Percentiles rank a stretch among this genome's conserved stretches.
Conservation (phyloP, 2,113 vertebrate species). For the Mobula birostris region DNA sequence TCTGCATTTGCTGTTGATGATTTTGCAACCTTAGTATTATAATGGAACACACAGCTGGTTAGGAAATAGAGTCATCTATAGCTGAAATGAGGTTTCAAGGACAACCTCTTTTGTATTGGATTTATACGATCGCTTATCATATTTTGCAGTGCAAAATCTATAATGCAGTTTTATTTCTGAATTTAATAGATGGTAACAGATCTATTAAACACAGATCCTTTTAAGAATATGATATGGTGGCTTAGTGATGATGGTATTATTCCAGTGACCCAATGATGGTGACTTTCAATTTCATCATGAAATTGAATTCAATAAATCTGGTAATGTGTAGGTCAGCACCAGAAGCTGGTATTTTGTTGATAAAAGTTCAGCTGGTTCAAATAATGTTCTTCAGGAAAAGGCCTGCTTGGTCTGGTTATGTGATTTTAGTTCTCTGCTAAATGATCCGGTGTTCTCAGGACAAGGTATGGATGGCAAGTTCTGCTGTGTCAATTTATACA, state of each 20-base stretch:
- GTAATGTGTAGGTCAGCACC: background rate
- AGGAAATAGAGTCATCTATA: background rate
- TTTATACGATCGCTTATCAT: background rate
- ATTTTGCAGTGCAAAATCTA: background rate
- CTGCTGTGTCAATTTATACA: background rate
- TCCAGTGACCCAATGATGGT: background rate
- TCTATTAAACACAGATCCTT: background rate
- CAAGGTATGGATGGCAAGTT: background rate
- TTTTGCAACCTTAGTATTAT: background rate
- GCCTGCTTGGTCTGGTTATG: background rate
- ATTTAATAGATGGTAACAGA: background rate
- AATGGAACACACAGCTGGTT: background rate
- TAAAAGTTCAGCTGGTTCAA: background rate
- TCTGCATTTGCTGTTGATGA: background rate
- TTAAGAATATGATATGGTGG: background rate
- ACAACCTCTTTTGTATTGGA: background rate
- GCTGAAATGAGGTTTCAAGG: background rate
- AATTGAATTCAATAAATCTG: conserved; percentile 6
- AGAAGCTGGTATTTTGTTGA: background rate
- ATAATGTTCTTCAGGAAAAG: background rate
- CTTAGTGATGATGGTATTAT: background rate
- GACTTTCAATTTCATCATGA: background rate
- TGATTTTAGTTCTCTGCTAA: background rate
- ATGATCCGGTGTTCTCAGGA: background rate
- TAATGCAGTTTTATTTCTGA: conserved; percentile 1